These are phyloP conservation scores for Oryzias javanicus DNA, from an alignment of 2,113 vertebrate genomes.

Conservation along the genomic window DNA sequence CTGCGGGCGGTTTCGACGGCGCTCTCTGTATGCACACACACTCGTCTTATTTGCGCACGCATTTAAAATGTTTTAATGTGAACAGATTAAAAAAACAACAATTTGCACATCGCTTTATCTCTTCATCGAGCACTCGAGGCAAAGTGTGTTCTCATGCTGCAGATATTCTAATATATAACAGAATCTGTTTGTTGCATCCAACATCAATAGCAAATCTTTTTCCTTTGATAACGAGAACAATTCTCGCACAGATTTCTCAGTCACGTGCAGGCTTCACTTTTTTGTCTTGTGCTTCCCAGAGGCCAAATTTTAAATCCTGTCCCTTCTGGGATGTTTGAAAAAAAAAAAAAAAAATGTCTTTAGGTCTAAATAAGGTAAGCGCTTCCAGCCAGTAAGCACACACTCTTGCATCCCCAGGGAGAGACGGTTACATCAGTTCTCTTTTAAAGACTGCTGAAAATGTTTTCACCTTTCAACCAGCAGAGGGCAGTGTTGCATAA, in stretches of 20 bases:
- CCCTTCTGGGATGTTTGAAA: slow-evolving; percentile 82
- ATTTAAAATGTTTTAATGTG: slow-evolving; percentile 42
- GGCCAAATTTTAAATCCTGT: slow-evolving; percentile 81
- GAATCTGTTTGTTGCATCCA: slow-evolving; percentile 8
- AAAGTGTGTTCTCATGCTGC: slow-evolving; percentile 30
- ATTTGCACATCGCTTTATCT: slow-evolving; percentile 33
- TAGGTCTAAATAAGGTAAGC: slow-evolving; percentile 74
- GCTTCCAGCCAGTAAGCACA: slow-evolving; percentile 77
- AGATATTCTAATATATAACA: slow-evolving; percentile 17
- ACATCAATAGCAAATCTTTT: slow-evolving; percentile 15
- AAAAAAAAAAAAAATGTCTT: slow-evolving; percentile 75
- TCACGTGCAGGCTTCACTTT: slow-evolving; percentile 59
- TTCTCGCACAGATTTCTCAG: slow-evolving; percentile 45
- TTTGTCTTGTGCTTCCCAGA: slow-evolving; percentile 73
- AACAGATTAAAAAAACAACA: slow-evolving; percentile 43
- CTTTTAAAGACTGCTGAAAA: slow-evolving; percentile 28
- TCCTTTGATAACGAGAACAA: slow-evolving; percentile 13
- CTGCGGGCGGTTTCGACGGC: slow-evolving; percentile 62
- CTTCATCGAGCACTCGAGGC: slow-evolving; percentile 30
- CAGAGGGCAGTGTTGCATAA: slow-evolving; percentile 80
- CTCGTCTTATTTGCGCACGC: slow-evolving; percentile 44
- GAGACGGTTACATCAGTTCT: slow-evolving; percentile 55
- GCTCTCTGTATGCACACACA: slow-evolving; percentile 52
- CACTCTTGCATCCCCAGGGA: slow-evolving; percentile 44
- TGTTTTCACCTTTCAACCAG: slow-evolving; percentile 51